Evolutionary conservation across 2,888 invertebrate species (phyloP).

Genomic region (Eueremaeus valkanovi): DNA sequence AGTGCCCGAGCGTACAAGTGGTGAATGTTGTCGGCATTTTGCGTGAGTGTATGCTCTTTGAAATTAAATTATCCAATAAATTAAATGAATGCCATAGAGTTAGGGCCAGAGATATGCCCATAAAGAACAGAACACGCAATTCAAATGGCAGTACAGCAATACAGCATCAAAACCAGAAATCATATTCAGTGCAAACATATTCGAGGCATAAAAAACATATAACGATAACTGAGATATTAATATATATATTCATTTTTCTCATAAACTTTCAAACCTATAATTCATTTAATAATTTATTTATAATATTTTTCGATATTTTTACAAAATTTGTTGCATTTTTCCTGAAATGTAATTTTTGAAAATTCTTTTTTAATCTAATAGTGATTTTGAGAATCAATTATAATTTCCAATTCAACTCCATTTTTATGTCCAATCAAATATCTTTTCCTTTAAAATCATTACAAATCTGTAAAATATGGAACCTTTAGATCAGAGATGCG

Average conservation of each 20-base stretch:
- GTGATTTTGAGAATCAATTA: no score
- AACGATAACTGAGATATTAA: not conserved
- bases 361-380: no score
- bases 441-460: no score
- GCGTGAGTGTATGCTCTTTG: slow-evolving; percentile 30
- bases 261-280: no score
- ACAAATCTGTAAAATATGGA: no score
- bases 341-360: no score
- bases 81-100: slow-evolving; percentile 24
- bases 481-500: no score
- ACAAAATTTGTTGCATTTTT: no score
- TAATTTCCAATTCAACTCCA: no score
- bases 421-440: not conserved
- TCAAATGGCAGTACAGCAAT: not conserved
- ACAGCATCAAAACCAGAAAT: not conserved
- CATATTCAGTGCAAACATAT: not conserved
- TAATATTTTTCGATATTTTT: no score
- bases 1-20: not conserved
- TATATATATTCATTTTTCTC: no score
- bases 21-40: slow-evolving; percentile 26
- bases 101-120: slow-evolving; percentile 11
- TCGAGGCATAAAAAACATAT: not conserved
- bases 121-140: slow-evolving; percentile 26
- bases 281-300: no score
- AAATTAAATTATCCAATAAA: slow-evolving; percentile 39